These are phyloP conservation scores for Tetrapedia diversipes DNA, from an alignment of 2,888 invertebrate genomes.

Conservation along the genomic window DNA sequence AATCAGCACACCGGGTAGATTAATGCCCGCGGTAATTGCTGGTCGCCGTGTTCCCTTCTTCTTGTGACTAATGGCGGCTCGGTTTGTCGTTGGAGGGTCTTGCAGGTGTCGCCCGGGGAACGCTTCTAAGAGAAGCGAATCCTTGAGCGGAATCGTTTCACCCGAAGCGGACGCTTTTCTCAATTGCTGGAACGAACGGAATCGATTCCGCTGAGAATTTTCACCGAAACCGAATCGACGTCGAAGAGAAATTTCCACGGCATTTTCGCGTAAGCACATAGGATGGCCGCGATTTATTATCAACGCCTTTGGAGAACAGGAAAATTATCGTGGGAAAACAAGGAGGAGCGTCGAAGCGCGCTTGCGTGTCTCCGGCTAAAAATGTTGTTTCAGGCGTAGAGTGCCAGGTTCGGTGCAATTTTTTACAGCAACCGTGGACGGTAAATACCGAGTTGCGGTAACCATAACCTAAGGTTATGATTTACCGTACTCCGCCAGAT, in stretches of 20 bases:
- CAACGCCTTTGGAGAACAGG: slow-evolving; percentile 4
- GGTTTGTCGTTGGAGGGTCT: slow-evolving; percentile 54
- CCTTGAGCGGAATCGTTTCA: slow-evolving; percentile 1
- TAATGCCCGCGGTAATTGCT: slow-evolving; percentile 68
- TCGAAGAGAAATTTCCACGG: background rate
- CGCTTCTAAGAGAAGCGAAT: slow-evolving; percentile 5
- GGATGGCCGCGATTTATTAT: slow-evolving; percentile 2
- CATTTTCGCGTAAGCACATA: too few species aligned
- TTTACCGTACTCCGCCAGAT: slow-evolving; percentile 73
- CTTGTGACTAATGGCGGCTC: slow-evolving; percentile 65
- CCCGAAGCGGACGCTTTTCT: background rate
- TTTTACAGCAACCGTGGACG: slow-evolving; percentile 56
- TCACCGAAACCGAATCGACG: slow-evolving; percentile 9
- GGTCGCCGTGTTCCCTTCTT: slow-evolving; percentile 21
- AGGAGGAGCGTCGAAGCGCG: slow-evolving; percentile 1
- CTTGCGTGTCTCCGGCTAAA: slow-evolving; percentile 23
- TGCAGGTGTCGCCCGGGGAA: slow-evolving; percentile 18
- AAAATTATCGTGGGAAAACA: slow-evolving; percentile 51
- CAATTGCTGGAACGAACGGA: slow-evolving; percentile 9
- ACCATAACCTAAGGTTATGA: slow-evolving; percentile 68
- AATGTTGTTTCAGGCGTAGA: slow-evolving; percentile 17
- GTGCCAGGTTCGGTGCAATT: slow-evolving; percentile 43
- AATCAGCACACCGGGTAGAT: slow-evolving; percentile 68
- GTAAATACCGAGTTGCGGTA: slow-evolving; percentile 60
- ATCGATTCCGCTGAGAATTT: slow-evolving; percentile 6